Evolutionary conservation across 2,113 vertebrate species (phyloP).

Genomic region (Nycticebus coucang): DNA sequence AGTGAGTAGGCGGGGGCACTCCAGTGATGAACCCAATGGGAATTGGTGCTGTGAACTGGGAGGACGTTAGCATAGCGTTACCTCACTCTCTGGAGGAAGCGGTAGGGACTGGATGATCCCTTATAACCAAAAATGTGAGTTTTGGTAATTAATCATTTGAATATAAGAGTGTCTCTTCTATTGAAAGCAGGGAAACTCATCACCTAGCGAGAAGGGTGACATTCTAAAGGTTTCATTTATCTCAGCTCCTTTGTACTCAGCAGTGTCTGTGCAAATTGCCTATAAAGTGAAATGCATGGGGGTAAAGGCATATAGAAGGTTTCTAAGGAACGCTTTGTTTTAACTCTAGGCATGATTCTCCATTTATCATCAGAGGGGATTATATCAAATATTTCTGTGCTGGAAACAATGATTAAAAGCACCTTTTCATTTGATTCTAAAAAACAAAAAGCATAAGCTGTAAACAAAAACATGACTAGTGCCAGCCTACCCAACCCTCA

Average conservation of each 20-base stretch:
- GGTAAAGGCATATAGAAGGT: slow-evolving; percentile 36
- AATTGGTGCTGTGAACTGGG: neutral
- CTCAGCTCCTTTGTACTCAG: slow-evolving; percentile 67
- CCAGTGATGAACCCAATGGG: neutral
- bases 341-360: slow-evolving; percentile 49
- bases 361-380: slow-evolving; percentile 47
- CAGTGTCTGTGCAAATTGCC: slow-evolving; percentile 38
- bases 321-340: slow-evolving; percentile 59
- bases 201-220: slow-evolving; percentile 48
- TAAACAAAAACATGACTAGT: neutral
- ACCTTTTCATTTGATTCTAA: neutral
- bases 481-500: neutral
- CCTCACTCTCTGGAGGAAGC: slow-evolving; percentile 7
- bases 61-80: neutral
- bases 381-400: slow-evolving; percentile 45
- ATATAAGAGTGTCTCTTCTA: slow-evolving; percentile 53
- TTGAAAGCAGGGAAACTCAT: slow-evolving; percentile 55
- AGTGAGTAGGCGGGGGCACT: neutral
- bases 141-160: slow-evolving; percentile 72
- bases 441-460: neutral
- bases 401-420: slow-evolving; percentile 51
- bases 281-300: slow-evolving; percentile 16
- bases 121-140: slow-evolving; percentile 49
- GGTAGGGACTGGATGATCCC: neutral
- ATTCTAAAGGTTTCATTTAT: slow-evolving; percentile 71